These are phyloP conservation scores for Coregonus sp. DNA, from an alignment of 2,797 vertebrate genomes.

Conservation along the genomic window DNA sequence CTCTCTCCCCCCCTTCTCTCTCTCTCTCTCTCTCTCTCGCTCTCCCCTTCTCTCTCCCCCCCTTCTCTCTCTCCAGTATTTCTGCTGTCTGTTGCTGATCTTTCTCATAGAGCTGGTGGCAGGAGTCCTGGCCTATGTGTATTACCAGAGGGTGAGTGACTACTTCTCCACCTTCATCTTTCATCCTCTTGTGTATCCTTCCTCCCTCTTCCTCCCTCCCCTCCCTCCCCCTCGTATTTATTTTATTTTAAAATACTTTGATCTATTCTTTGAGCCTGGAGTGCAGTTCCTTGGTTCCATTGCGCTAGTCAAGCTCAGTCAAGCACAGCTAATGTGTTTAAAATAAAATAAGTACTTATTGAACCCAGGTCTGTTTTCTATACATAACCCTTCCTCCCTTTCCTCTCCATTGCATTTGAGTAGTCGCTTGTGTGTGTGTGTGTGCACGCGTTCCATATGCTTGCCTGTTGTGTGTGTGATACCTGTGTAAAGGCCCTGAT, in stretches of 20 bases:
- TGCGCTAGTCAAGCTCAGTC: too few relatives aligned
- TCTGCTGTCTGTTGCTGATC: conserved; percentile 81
- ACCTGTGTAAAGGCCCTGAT: conserved; percentile 14
- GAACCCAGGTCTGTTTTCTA: not conserved
- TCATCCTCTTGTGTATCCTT: not conserved
- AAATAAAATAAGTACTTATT: conserved; percentile 46
- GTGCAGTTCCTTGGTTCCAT: not conserved
- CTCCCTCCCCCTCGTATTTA: conserved; percentile 3
- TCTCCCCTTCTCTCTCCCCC: not conserved
- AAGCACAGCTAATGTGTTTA: conserved; percentile 68
- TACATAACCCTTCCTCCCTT: not conserved
- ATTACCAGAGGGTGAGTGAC: conserved; percentile 83
- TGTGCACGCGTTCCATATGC: too few relatives aligned
- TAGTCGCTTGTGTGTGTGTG: too few relatives aligned
- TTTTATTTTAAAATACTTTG: conserved; percentile 36
- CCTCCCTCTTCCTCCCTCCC: not conserved
- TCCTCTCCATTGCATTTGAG: too few relatives aligned
- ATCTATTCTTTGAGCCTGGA: conserved; percentile 68
- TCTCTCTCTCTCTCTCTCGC: not conserved
- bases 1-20: not conserved
- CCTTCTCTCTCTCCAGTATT: conserved; percentile 71
- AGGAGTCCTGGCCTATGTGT: conserved; percentile 85
- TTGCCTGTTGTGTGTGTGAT: not conserved
- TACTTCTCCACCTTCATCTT: not conserved
- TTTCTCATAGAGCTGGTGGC: conserved; percentile 87